Percentiles rank a stretch among this genome's conserved stretches.
These are phyloP conservation scores for Enteromius argenteus DNA, from an alignment of 2,797 vertebrate species.

Conservation along the genomic window DNA sequence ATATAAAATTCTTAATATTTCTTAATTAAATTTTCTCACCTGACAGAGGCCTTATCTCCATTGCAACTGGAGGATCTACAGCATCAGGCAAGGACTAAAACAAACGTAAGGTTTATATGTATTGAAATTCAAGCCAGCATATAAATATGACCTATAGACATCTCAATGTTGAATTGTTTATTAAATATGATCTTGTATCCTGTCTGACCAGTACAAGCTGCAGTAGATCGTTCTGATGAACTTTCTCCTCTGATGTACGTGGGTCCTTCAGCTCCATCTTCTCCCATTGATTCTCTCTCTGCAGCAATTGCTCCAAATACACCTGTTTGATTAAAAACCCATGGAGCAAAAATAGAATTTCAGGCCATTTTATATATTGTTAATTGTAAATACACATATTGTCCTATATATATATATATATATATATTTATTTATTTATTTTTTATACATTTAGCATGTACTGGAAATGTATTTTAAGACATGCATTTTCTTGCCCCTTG, in stretches of 20 bases:
- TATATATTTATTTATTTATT: too few relatives aligned
- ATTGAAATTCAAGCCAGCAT: not conserved
- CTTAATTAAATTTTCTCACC: conserved; percentile 58
- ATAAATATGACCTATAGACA: not conserved
- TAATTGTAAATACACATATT: not conserved
- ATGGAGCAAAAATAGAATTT: not conserved
- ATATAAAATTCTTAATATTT: not conserved
- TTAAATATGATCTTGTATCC: not conserved
- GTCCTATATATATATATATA: not conserved
- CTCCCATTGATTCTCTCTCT: conserved; percentile 77
- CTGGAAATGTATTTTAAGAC: not conserved
- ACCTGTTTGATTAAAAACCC: conserved; percentile 73
- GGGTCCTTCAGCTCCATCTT: conserved; percentile 84
- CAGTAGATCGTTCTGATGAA: conserved; percentile 77
- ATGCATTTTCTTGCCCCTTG: not conserved
- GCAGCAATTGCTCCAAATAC: conserved; percentile 84
- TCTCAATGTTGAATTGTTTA: not conserved
- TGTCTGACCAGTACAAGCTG: conserved; percentile 76
- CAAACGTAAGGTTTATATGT: not conserved
- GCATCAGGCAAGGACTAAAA: conserved; percentile 80
- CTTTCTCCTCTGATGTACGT: conserved; percentile 78
- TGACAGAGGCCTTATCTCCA: conserved; percentile 51
- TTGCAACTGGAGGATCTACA: conserved; percentile 64
- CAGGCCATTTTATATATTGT: not conserved
- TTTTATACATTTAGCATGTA: not conserved